These are phyloP conservation scores for Nasonia giraulti DNA, from an alignment of 1,140 invertebrate species.

Conservation along the genomic window DNA sequence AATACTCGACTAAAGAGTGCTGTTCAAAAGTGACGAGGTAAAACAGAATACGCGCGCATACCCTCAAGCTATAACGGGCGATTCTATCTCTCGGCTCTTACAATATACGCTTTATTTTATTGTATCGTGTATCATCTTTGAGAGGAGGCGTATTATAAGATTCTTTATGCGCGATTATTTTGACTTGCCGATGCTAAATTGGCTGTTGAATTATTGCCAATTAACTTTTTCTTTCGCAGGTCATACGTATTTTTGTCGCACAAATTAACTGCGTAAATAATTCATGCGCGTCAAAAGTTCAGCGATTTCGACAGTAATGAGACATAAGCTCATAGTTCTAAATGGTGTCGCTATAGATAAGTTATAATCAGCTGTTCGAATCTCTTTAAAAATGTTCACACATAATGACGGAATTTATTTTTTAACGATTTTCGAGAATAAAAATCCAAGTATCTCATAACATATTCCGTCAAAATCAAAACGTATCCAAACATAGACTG, in stretches of 20 bases:
- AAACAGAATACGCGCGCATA: background rate
- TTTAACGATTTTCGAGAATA: too few relatives aligned
- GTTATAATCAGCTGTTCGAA: background rate
- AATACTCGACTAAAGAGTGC: background rate
- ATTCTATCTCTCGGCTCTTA: background rate
- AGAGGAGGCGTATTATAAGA: background rate
- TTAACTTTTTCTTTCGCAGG: background rate
- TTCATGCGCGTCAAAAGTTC: background rate
- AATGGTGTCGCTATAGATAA: background rate
- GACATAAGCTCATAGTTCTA: background rate
- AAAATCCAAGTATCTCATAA: too few relatives aligned
- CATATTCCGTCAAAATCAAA: too few relatives aligned
- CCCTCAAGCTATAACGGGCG: slow-evolving; percentile 16
- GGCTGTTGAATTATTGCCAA: slow-evolving; percentile 1
- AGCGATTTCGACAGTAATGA: too few relatives aligned
- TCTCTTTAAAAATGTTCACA: too few relatives aligned
- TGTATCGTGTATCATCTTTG: slow-evolving; percentile 26
- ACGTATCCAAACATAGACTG: background rate
- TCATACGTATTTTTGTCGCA: background rate
- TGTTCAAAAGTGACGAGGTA: background rate
- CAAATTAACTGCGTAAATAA: background rate
- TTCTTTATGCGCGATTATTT: slow-evolving; percentile 2
- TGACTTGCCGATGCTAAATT: background rate
- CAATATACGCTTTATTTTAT: slow-evolving; percentile 17
- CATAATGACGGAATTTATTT: too few relatives aligned